Evolutionary conservation across 2,797 vertebrate species (phyloP), one percentile per base, ranked within the genome.

Genomic region (Cryptoprocta ferox): DNA sequence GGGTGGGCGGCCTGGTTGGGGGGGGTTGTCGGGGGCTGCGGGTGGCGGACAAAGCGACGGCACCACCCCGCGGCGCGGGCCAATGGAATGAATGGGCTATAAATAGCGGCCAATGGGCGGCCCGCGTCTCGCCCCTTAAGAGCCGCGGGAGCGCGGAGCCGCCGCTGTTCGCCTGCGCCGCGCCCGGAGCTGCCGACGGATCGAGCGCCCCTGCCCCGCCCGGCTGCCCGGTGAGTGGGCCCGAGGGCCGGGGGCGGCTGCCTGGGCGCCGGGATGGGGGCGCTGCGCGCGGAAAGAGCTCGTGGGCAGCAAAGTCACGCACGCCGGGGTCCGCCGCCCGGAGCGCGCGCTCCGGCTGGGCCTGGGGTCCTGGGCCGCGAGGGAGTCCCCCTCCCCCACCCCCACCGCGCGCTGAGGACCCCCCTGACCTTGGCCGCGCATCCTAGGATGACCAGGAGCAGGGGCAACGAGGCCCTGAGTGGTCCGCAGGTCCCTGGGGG

Each of bases 21-120:
- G 30, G 21, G 84, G 42, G 28, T 3, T 15, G 28, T 21, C 1
- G 18, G 8, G 82, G 13, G 50, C 78, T 19, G 56, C 13, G 8
- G 73, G 78, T 59, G 73, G 9, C 28, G 94, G 42, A 82, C 97
- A 94, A 76, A 78, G 63, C 26, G 15, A 0, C 19, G 21, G 39
- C 66, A 97, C 91, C 98, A 1, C 98, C 98, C 96, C 1, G 83
- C 4, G 0, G 68, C 26, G 11, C 28, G 1, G 32, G 96, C 98
- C 99, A 99, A 99, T 99, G 94, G 98, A 99, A 99, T 99, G 99
- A 99, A 99, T 99, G 99, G 99, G 99, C 98, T 99, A 98, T 98
- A 99, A 99, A 99, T 99, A 99, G 71, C 88, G 94, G 97, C 99
- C 99, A 99, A 99, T 99, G 96, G 98, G 98, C 91, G 89, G 68